A percentile compares a stretch with the other conserved stretches of the same genome.
These are phyloP conservation scores for Nerophis lumbriciformis DNA, from an alignment of 2,113 vertebrate species.

Conservation along the genomic window DNA sequence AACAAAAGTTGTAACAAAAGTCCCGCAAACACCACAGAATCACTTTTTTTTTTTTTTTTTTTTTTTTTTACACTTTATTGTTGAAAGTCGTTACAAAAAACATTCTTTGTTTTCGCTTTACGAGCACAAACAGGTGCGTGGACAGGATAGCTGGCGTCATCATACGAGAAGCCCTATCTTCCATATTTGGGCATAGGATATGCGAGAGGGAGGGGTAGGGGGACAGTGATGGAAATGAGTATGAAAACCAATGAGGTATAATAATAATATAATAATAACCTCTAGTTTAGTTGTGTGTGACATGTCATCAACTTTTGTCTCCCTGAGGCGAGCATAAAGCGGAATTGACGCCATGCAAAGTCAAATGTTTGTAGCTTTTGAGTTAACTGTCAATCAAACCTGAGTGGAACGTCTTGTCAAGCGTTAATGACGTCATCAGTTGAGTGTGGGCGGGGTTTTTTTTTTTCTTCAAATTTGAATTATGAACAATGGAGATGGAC, in stretches of 20 bases:
- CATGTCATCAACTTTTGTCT: constrained; percentile 48
- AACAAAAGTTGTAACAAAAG: no score
- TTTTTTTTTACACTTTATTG: constrained; percentile 63
- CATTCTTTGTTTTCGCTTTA: constrained; percentile 58
- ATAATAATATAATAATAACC: constrained; percentile 9
- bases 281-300: constrained; percentile 18
- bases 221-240: neutral
- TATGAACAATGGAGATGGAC: no score
- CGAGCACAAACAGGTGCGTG: neutral
- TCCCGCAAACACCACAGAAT: constrained; percentile 2
- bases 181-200: neutral
- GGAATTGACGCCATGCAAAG: neutral
- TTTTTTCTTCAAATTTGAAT: no score
- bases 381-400: constrained; percentile 19
- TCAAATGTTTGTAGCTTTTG: no score
- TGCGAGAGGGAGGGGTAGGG: no score
- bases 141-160: neutral
- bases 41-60: constrained; percentile 38
- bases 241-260: constrained; percentile 29
- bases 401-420: constrained; percentile 27
- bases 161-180: neutral
- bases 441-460: no score
- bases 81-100: constrained; percentile 78
- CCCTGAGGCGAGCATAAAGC: constrained; percentile 64
- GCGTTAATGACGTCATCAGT: no score